phyloP scores from a whole-genome alignment of 2,888 invertebrate genomes.

The Pilophorus perplexus region DNA sequence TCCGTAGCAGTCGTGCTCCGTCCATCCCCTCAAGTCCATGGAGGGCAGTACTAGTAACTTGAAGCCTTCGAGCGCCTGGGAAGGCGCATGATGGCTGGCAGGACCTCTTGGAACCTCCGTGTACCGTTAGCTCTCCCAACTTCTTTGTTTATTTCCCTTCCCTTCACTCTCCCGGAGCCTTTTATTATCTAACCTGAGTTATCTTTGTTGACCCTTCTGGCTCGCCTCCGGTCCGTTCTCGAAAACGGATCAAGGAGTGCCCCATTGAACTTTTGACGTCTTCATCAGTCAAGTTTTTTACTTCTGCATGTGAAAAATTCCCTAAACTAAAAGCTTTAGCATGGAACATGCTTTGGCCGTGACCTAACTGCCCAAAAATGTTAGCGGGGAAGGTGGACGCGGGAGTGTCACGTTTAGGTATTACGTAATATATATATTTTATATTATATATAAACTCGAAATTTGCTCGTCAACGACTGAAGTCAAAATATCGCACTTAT shows the following conservation, averaged over 20 bases:
- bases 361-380: too few relatives aligned
- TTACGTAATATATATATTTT: too few relatives aligned
- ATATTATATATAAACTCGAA: too few relatives aligned
- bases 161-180: conserved; percentile 18
- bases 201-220: conserved; percentile 28
- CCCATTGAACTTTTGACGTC: conserved; percentile 25
- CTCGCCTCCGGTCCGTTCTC: neutral
- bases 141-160: conserved; percentile 34
- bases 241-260: conserved; percentile 4
- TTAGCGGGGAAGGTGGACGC: too few relatives aligned
- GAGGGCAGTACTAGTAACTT: too few relatives aligned
- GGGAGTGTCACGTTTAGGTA: too few relatives aligned
- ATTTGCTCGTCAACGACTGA: too few relatives aligned
- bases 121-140: conserved; percentile 23
- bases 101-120: conserved; percentile 5
- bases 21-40: too few relatives aligned
- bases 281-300: conserved; percentile 24
- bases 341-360: too few relatives aligned
- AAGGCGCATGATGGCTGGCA: neutral
- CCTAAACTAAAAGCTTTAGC: neutral
- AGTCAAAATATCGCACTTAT: too few relatives aligned
- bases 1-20: too few relatives aligned
- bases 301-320: neutral
- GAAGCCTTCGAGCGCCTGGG: neutral
- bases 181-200: conserved; percentile 27